A percentile compares a stretch with the other conserved stretches of the same genome.
Evolutionary conservation across 1,140 invertebrate species (phyloP).

Genomic region (Hormaphis cornu): DNA sequence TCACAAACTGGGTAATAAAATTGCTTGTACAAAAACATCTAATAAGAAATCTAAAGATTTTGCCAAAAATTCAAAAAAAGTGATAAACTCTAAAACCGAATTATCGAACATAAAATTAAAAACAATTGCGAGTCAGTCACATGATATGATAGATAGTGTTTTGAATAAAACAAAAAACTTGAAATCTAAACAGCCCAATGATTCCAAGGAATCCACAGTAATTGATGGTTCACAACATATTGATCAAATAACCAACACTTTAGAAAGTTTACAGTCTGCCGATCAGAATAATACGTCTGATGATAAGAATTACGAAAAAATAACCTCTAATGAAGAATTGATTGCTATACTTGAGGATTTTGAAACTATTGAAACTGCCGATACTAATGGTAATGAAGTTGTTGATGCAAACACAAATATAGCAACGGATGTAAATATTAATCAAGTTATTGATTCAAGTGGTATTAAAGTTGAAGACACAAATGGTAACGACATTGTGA

Average conservation of each 20-base stretch:
- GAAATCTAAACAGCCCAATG: no score
- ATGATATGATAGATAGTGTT: not conserved
- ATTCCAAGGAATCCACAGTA: not conserved
- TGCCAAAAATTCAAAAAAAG: slow-evolving; percentile 19
- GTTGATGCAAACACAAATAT: no score
- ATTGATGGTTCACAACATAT: not conserved
- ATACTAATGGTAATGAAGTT: slow-evolving; percentile 6
- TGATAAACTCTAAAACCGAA: not conserved
- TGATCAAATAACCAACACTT: slow-evolving; percentile 3
- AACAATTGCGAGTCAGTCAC: not conserved
- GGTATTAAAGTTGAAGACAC: slow-evolving; percentile 9
- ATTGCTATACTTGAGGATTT: slow-evolving; percentile 28
- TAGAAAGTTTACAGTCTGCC: slow-evolving; percentile 1
- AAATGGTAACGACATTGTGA: not conserved
- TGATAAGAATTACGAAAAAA: slow-evolving; percentile 17
- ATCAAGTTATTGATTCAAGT: no score
- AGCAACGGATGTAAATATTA: no score
- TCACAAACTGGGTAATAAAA: slow-evolving; percentile 44
- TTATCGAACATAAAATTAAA: not conserved
- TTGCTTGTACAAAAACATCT: slow-evolving; percentile 33
- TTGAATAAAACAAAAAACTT: no score
- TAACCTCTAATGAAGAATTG: slow-evolving; percentile 20
- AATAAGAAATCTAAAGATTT: slow-evolving; percentile 32
- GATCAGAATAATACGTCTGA: not conserved
- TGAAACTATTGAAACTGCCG: slow-evolving; percentile 7